Evolutionary conservation across 2,113 vertebrate species (phyloP).

Genomic region (Hyperoodon ampullatus): DNA sequence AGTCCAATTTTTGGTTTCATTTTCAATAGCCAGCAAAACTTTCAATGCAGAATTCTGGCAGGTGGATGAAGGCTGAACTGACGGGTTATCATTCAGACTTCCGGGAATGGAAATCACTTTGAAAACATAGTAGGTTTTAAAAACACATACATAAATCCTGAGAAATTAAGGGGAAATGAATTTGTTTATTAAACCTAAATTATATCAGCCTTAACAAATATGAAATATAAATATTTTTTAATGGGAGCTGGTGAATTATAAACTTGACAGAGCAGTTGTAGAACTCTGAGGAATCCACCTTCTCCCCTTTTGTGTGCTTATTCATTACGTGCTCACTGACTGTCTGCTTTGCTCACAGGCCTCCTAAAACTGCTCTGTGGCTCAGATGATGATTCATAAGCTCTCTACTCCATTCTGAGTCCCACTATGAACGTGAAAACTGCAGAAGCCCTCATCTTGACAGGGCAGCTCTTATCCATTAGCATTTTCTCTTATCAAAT

Average conservation of each 20-base stretch:
- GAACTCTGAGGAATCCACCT: background rate
- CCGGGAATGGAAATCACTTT: background rate
- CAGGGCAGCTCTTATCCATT: fast-evolving
- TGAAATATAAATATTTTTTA: background rate
- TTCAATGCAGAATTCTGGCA: background rate
- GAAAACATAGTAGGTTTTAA: background rate
- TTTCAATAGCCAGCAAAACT: background rate
- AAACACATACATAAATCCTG: background rate
- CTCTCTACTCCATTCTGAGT: too few relatives aligned
- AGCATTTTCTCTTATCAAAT: background rate
- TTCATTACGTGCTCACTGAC: background rate
- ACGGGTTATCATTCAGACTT: background rate
- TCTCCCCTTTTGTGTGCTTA: too few relatives aligned
- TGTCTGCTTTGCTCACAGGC: background rate
- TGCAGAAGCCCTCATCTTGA: background rate
- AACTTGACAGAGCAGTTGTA: background rate
- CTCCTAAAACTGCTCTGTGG: background rate
- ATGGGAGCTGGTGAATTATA: background rate
- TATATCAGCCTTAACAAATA: background rate
- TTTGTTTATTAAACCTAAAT: background rate
- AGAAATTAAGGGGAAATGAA: background rate
- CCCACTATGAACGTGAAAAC: fast-evolving
- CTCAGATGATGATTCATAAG: background rate
- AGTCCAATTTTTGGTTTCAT: background rate
- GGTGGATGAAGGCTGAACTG: background rate